These are phyloP conservation scores for Rhincodon typus DNA, from an alignment of 2,797 vertebrate species.

Conservation along the genomic window DNA sequence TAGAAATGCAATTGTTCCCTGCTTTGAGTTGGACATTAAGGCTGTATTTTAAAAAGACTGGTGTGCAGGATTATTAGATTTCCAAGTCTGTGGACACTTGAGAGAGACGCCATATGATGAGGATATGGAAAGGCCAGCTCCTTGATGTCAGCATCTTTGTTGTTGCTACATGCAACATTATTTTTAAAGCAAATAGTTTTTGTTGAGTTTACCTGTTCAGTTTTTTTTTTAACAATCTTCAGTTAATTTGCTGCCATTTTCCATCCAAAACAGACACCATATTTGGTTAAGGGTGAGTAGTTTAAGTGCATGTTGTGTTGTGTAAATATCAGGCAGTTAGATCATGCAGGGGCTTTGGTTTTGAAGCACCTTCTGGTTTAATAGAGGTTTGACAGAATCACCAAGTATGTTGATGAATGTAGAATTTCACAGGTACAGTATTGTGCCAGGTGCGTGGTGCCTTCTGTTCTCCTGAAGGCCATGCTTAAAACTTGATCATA, in stretches of 20 bases:
- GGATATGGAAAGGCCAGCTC: neutral
- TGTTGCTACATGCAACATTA: neutral
- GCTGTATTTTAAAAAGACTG: neutral
- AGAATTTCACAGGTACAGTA: neutral
- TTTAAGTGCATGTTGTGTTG: neutral
- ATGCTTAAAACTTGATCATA: neutral
- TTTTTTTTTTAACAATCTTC: neutral
- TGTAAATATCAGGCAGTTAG: neutral
- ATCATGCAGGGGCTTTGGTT: neutral
- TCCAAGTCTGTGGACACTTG: neutral
- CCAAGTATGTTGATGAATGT: neutral
- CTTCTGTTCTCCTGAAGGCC: neutral
- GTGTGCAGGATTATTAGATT: neutral
- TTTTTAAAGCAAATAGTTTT: conserved; percentile 8
- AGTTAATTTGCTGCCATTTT: neutral
- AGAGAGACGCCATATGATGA: neutral
- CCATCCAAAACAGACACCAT: neutral
- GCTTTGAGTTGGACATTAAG: neutral
- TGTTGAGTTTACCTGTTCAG: neutral
- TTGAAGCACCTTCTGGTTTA: neutral
- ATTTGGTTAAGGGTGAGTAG: neutral
- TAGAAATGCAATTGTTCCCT: neutral
- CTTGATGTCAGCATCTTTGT: neutral
- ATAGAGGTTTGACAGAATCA: neutral
- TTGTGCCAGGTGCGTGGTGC: neutral